A percentile compares a stretch with the other conserved stretches of the same genome.
These are phyloP conservation scores for Phoeniculus purpureus DNA, from an alignment of 2,797 vertebrate genomes.

Conservation along the genomic window DNA sequence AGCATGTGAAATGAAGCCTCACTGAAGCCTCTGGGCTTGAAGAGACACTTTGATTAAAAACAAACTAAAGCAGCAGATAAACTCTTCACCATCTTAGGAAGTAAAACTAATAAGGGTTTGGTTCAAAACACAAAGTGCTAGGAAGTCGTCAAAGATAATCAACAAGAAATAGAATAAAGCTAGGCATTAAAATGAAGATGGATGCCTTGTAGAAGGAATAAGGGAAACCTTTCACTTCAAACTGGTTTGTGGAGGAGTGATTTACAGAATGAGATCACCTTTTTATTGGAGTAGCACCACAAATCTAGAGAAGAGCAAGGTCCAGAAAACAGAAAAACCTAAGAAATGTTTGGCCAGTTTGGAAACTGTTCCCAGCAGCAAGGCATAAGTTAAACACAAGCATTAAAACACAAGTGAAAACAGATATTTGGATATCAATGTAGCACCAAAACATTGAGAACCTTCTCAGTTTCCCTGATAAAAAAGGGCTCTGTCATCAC, in stretches of 20 bases:
- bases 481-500: background rate
- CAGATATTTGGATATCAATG: background rate
- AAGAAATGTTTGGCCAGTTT: background rate
- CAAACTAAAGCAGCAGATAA: background rate
- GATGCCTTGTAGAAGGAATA: conserved; percentile 1
- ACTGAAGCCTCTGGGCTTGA: background rate
- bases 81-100: background rate
- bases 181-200: background rate
- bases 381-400: background rate
- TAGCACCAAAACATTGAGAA: background rate
- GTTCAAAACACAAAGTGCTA: background rate
- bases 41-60: background rate
- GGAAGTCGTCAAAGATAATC: background rate
- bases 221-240: background rate
- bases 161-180: background rate
- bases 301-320: background rate
- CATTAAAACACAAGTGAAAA: background rate
- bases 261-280: conserved; percentile 20
- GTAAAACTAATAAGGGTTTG: background rate
- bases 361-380: background rate
- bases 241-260: background rate
- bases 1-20: background rate
- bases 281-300: background rate
- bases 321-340: background rate
- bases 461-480: background rate